Evolutionary conservation across 2,113 vertebrate species (phyloP), one percentile per base, ranked within the genome.

Genomic region (Dromiciops gliroides): DNA sequence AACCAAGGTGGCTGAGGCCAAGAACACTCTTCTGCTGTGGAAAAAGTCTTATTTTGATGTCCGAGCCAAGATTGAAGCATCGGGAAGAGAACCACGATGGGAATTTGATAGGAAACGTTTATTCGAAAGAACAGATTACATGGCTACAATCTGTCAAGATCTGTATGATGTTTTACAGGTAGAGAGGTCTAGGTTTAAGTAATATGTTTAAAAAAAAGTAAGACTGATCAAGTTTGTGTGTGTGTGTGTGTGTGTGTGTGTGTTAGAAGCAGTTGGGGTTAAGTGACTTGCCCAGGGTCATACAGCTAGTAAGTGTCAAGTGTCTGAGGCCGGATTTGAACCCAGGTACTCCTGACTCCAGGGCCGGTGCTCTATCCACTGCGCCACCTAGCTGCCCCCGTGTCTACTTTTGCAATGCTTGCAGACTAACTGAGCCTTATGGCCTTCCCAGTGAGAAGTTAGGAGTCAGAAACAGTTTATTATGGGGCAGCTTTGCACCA

Each of bases 81-180:
- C 99, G 0, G 99, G 98, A 95, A 98, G 98, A 53, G 98, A 98
- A 26, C 95, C 98, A 0, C 99, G 98, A 16, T 99, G 99, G 99
- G 99, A 99, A 96, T 99, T 99, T 96, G 99, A 99, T n/a, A 98
- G 98, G 3, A 99, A 99, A 89, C 98, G 97, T 94, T 98, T 99
- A 48, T 99, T 99, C 97, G 99, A 99, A 97, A 99, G 98, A 97
- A 99, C 99, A 0, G 99, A 99, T 95, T 99, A 99, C 96, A 99
- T 99, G 99, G 97, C 99, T 92, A 95, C 97, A 9, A 96, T 99
- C 97, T 99, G 99, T 94, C 99, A 99, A 95, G 99, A 99, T 94
- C 98, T 99, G 0, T 97, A 96, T 92, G 96, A 98, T 67, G 44
- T 99, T 93, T 97, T 99, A 91, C 99, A 99, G 99, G 99, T 99